Percentiles rank a stretch among this genome's conserved stretches.
Conservation (phyloP, 2,797 vertebrate genomes). For the Girardinus metallicus region DNA sequence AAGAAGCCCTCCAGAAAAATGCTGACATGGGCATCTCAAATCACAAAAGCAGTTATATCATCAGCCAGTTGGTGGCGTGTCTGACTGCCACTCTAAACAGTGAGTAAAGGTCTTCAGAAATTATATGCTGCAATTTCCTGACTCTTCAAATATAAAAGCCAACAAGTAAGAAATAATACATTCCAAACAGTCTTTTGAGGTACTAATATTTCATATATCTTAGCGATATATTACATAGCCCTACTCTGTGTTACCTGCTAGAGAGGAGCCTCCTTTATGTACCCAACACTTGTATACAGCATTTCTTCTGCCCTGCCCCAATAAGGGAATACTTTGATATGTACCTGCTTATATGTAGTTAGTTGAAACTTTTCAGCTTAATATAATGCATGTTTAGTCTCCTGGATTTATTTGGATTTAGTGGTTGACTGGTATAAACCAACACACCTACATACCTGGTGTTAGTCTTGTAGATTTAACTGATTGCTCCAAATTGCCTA, state of each 20-base stretch:
- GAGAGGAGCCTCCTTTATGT: background rate
- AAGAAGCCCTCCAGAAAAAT: background rate
- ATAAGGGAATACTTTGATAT: background rate
- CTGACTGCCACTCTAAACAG: background rate
- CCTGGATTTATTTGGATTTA: background rate
- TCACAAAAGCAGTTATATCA: background rate
- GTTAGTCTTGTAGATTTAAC: background rate
- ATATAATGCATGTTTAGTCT: background rate
- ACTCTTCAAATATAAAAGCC: background rate
- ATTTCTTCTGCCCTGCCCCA: background rate
- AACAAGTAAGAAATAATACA: background rate
- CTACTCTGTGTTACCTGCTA: background rate
- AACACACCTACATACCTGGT: background rate
- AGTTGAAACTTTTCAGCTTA: too few species aligned
- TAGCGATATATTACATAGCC: background rate
- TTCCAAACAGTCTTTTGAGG: background rate
- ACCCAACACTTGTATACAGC: background rate
- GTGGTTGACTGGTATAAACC: background rate
- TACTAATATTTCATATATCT: background rate
- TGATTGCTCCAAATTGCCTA: background rate
- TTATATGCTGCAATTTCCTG: background rate
- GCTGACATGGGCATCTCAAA: background rate
- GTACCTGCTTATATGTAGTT: background rate
- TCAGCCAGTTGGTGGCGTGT: background rate
- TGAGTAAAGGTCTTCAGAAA: background rate